phyloP scores from a whole-genome alignment of 2,888 invertebrate genomes.

The Cremastinae sp. region DNA sequence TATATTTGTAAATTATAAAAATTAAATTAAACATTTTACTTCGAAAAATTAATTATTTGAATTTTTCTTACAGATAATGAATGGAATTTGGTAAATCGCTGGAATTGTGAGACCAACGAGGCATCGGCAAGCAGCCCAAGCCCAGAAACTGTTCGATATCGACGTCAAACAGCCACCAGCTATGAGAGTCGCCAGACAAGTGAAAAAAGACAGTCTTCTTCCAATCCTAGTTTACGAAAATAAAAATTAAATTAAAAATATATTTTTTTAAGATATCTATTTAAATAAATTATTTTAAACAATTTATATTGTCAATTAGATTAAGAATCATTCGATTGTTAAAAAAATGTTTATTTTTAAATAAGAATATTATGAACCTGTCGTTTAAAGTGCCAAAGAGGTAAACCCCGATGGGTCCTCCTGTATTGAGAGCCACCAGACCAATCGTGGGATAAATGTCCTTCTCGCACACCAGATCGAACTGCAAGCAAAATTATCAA shows the following conservation, averaged over 20 bases:
- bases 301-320: neutral
- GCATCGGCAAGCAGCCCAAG: constrained; percentile 90
- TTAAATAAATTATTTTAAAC: neutral
- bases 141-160: constrained; percentile 89
- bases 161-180: constrained; percentile 91
- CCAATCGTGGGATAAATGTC: constrained; percentile 94
- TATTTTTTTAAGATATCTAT: neutral
- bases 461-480: constrained; percentile 92
- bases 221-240: constrained; percentile 85
- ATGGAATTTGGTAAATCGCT: constrained; percentile 96
- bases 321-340: too few relatives aligned
- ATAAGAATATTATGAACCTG: constrained; percentile 78
- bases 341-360: too few relatives aligned
- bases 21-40: too few relatives aligned
- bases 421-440: constrained; percentile 91
- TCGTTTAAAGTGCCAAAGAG: constrained; percentile 93
- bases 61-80: constrained; percentile 92
- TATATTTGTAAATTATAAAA: too few relatives aligned
- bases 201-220: constrained; percentile 91
- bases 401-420: constrained; percentile 95
- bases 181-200: constrained; percentile 91
- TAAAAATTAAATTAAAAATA: neutral
- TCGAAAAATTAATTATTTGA: neutral
- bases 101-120: constrained; percentile 95
- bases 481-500: constrained; percentile 85